phyloP scores from a whole-genome alignment of 2,113 vertebrate species.

The Tupaia tana region DNA sequence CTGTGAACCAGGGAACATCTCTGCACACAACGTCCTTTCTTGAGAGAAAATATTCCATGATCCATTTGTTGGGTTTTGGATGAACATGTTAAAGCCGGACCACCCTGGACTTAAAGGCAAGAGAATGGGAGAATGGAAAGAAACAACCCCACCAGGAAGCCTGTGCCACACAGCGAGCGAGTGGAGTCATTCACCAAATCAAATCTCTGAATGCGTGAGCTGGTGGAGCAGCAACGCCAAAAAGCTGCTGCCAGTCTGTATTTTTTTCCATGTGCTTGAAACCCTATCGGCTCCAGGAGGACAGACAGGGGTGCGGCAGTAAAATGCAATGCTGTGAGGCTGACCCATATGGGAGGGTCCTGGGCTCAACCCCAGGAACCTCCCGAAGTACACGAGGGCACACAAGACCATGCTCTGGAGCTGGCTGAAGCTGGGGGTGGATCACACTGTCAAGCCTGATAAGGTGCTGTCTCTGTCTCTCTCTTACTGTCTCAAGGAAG shows the following conservation, averaged over 20 bases:
- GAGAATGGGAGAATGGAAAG: accelerated
- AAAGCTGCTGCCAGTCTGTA: neutral
- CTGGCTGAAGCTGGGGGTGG: too few relatives aligned
- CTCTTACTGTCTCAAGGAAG: too few relatives aligned
- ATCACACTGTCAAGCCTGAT: too few relatives aligned
- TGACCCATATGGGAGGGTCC: too few relatives aligned
- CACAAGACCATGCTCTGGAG: too few relatives aligned
- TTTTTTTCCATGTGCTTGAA: neutral
- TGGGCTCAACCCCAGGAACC: too few relatives aligned
- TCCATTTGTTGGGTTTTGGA: neutral
- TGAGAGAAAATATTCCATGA: neutral
- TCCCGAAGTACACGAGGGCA: too few relatives aligned
- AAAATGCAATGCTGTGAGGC: too few relatives aligned
- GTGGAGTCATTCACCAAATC: neutral
- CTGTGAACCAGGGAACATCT: neutral
- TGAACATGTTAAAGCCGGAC: neutral
- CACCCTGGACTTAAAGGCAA: too few relatives aligned
- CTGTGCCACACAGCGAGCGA: neutral
- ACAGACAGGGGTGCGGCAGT: too few relatives aligned
- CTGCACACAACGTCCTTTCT: neutral
- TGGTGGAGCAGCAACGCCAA: accelerated
- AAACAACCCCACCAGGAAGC: neutral
- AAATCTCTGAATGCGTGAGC: neutral
- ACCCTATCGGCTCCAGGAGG: neutral
- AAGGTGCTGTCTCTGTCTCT: too few relatives aligned